phyloP scores from a whole-genome alignment of 1,140 invertebrate genomes.

The Orchestia grillus region DNA sequence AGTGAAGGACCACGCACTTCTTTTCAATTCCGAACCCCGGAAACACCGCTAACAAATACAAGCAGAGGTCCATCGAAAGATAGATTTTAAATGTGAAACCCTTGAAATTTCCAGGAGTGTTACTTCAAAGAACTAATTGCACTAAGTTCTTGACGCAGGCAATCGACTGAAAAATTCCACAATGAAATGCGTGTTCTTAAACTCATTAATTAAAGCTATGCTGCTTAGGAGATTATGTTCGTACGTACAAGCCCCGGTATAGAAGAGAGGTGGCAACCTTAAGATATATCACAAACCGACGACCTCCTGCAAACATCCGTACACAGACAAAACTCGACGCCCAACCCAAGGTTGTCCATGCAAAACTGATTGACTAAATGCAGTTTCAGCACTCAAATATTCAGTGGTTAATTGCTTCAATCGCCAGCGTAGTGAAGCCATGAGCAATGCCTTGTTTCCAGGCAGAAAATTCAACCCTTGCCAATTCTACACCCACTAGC shows the following conservation, averaged over 20 bases:
- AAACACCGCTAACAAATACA: neutral
- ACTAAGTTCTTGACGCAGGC: neutral
- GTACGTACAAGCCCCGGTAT: neutral
- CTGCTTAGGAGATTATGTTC: neutral
- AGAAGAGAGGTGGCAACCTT: neutral
- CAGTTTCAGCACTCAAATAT: neutral
- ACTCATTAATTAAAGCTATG: neutral
- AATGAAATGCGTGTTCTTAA: neutral
- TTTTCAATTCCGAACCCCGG: neutral
- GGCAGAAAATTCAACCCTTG: neutral
- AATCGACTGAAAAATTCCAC: neutral
- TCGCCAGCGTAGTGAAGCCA: neutral
- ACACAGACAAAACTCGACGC: neutral
- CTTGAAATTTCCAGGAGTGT: neutral
- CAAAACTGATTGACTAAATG: neutral
- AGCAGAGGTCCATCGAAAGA: neutral
- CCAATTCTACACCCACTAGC: no score
- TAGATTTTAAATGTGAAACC: neutral
- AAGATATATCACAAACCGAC: conserved; percentile 26
- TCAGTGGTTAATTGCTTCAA: neutral
- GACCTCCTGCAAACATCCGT: neutral
- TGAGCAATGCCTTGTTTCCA: neutral
- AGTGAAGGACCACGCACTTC: neutral
- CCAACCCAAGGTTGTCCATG: neutral
- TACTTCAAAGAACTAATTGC: neutral